Percentiles rank a stretch among this genome's conserved stretches.
phyloP scores from a whole-genome alignment of 2,113 vertebrate genomes.

The Labeo rohita region DNA sequence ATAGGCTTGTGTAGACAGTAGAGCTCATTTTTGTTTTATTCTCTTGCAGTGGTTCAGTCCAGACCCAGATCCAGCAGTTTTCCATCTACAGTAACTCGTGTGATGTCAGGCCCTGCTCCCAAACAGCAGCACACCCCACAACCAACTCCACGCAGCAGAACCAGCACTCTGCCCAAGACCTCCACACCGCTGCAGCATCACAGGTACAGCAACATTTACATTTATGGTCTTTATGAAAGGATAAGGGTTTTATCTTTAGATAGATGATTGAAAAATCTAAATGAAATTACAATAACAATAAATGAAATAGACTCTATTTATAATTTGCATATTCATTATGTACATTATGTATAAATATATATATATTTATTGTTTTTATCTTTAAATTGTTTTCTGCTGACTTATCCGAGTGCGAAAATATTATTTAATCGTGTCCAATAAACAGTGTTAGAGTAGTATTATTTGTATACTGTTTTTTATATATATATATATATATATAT shows the following conservation, averaged over 20 bases:
- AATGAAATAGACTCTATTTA: not conserved
- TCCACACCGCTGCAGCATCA: slow-evolving; percentile 20
- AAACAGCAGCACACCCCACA: slow-evolving; percentile 70
- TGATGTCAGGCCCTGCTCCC: slow-evolving; percentile 57
- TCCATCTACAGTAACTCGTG: slow-evolving; percentile 69
- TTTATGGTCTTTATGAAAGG: not conserved
- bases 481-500: no score
- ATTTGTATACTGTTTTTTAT: not conserved
- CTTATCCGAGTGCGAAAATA: not conserved
- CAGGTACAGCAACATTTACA: slow-evolving; percentile 8
- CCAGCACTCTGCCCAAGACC: slow-evolving; percentile 64
- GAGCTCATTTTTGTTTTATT: slow-evolving; percentile 3
- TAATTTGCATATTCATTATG: not conserved
- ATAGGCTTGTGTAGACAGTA: not conserved
- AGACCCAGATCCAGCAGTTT: slow-evolving; percentile 68
- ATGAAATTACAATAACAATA: not conserved
- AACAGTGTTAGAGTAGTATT: not conserved
- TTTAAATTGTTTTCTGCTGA: not conserved
- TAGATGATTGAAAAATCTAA: not conserved
- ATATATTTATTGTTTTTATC: not conserved
- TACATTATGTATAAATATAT: not conserved
- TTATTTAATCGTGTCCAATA: not conserved
- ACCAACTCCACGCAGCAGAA: slow-evolving; percentile 68
- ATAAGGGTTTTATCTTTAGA: not conserved
- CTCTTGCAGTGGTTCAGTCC: slow-evolving; percentile 68